Evolutionary conservation across 2,888 invertebrate species (phyloP).

Genomic region (Meganola albula): DNA sequence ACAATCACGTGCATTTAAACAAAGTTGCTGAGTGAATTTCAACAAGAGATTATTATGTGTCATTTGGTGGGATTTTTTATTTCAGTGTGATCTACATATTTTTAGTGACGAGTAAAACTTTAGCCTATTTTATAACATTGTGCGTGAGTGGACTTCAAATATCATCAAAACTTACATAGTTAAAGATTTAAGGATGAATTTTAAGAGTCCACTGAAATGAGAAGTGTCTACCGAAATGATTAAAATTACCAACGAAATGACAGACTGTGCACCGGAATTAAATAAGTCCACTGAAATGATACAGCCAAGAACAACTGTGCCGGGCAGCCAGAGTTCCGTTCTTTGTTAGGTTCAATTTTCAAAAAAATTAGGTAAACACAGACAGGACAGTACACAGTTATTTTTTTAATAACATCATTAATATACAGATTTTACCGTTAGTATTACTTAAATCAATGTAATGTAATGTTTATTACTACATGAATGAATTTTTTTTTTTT

Average conservation of each 20-base stretch:
- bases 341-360: neutral
- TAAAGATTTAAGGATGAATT: constrained; percentile 1
- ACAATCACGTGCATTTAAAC: no score
- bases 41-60: neutral
- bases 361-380: neutral
- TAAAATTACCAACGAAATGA: no score
- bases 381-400: neutral
- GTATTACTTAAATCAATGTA: no score
- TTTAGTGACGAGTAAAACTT: no score
- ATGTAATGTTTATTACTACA: no score
- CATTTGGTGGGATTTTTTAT: no score
- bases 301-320: neutral
- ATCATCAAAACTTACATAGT: constrained; percentile 1
- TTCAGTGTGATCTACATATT: neutral
- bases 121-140: no score
- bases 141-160: no score
- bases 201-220: neutral
- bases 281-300: constrained; percentile 1
- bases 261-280: constrained; percentile 1
- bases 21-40: neutral
- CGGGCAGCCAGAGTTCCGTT: neutral
- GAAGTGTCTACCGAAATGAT: no score
- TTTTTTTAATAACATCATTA: no score
- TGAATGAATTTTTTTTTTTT: no score
- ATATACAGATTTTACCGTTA: no score